Base-by-base conservation (phyloP, 1,140 invertebrate genomes). In the Drosophila prosaltans region DNA sequence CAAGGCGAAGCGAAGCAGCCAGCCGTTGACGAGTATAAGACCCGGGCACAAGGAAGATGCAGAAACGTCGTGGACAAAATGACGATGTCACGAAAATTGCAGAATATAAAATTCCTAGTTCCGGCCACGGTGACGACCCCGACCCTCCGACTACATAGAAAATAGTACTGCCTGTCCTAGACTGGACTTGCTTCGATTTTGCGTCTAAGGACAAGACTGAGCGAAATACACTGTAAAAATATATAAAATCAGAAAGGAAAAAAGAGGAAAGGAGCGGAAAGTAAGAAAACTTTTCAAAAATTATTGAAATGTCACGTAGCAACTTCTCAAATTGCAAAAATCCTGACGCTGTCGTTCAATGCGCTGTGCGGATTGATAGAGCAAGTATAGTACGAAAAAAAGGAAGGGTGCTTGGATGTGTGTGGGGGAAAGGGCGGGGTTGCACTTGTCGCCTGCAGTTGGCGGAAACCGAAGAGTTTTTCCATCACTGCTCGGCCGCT, bases 301-400 rank as follows among this genome's bases (percentile, higher is more conserved):
- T 91, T 91, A 91, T 91, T 91, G 90, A 91, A 91, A 91, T 91
- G 90, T 91, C 90, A 91, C 90, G 90, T 91, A 91, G 90, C 90
- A 91, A 91, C 90, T 91, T 91, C 90, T 91, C 90, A 91, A 91
- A 91, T 91, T 91, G 90, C 90, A 91, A 90, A 91, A 91, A 91
- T 91, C 90, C 90, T 91, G 90, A 91, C 80, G 90, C 90, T 91
- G 90, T 91, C 90, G 90, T 91, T 91, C 90, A 91, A 91, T 91
- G 90, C 86, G 85, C 80, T 91, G 72, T 91, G 86, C 78, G 88
- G 89, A 91, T 91, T 91, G 89, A 91, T 91, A 91, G 89, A 91
- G 80, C 85, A 75, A 85, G 72, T 67, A 69, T 66, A 72, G 65
- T 75, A 62, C 16, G 60, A 63, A 36, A 43, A 64, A 72, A 58